Percentiles rank a stretch among this genome's conserved stretches.
phyloP scores from a whole-genome alignment of 2,113 vertebrate species.

The Gulo gulo region DNA sequence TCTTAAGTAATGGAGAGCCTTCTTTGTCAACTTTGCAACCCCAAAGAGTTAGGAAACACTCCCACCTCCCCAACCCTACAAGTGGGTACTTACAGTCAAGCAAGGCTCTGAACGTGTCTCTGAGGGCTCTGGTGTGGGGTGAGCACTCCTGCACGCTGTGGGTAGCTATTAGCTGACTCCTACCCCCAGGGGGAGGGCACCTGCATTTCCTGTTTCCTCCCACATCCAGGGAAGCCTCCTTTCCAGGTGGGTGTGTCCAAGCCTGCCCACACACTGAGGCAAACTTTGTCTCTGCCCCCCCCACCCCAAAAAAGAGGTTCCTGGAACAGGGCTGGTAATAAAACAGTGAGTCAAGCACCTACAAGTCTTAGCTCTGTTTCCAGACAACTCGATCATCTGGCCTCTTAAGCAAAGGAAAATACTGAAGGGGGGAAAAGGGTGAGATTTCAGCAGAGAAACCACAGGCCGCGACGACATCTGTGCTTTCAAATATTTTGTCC shows the following conservation, averaged over 20 bases:
- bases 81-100: background rate
- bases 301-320: background rate
- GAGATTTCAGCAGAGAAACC: background rate
- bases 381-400: background rate
- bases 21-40: background rate
- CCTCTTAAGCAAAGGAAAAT: background rate
- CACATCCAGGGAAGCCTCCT: background rate
- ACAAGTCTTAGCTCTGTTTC: background rate
- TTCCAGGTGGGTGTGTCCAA: conserved; percentile 12
- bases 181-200: background rate
- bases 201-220: background rate
- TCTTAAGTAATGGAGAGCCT: background rate
- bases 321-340: background rate
- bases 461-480: background rate
- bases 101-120: background rate
- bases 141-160: background rate
- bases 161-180: background rate
- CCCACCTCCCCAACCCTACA: background rate
- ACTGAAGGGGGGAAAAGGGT: accelerated
- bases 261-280: background rate
- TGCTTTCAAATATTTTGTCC: background rate
- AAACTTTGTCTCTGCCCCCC: background rate
- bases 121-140: background rate
- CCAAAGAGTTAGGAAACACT: background rate
- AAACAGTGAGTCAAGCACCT: background rate